Conservation (phyloP, 2,888 invertebrate species). For the Conus canariensis region DNA sequence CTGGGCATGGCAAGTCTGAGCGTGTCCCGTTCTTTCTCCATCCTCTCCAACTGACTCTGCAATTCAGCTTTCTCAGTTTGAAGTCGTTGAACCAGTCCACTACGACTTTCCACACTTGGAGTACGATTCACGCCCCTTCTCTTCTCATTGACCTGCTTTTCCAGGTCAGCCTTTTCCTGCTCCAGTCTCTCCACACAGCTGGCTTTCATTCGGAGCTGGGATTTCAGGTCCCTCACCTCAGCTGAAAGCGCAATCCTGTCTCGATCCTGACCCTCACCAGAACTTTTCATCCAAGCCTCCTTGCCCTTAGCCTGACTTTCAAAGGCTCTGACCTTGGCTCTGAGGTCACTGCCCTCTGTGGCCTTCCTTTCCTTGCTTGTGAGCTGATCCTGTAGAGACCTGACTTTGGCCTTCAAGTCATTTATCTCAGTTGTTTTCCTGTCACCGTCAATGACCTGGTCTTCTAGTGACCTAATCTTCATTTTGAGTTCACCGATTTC, state of each 20-base stretch:
- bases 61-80: slow-evolving; percentile 57
- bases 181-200: slow-evolving; percentile 50
- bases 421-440: slow-evolving; percentile 45
- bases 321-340: slow-evolving; percentile 14
- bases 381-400: slow-evolving; percentile 10
- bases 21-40: slow-evolving; percentile 54
- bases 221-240: slow-evolving; percentile 26
- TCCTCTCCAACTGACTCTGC: slow-evolving; percentile 53
- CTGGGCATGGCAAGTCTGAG: slow-evolving; percentile 11
- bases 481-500: neutral
- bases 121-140: slow-evolving; percentile 42
- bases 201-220: slow-evolving; percentile 49
- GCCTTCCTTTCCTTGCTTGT: neutral
- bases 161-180: slow-evolving; percentile 48
- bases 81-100: slow-evolving; percentile 50
- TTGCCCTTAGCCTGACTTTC: slow-evolving; percentile 6
- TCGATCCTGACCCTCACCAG: slow-evolving; percentile 47
- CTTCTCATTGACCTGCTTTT: slow-evolving; percentile 54
- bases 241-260: slow-evolving; percentile 33
- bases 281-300: neutral
- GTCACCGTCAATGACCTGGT: neutral
- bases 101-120: slow-evolving; percentile 40
- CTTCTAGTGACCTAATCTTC: neutral
- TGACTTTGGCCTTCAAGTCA: slow-evolving; percentile 49
- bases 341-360: neutral